phyloP scores from a whole-genome alignment of 2,888 invertebrate genomes.

The Aporophyla lueneburgensis region DNA sequence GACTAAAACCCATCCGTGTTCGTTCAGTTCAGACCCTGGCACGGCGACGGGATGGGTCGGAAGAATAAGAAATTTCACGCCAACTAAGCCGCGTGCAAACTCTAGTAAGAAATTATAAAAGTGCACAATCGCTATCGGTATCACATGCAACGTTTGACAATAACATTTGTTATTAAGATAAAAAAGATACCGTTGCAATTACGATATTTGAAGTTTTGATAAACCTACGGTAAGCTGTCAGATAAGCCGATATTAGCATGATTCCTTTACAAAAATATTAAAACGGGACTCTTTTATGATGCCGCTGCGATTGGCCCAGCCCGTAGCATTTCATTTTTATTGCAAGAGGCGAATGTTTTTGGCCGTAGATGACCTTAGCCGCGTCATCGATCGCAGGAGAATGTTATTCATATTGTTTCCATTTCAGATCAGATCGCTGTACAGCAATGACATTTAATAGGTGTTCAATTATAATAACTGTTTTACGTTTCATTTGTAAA shows the following conservation, averaged over 20 bases:
- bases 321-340: constrained; percentile 47
- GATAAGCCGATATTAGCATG: constrained; percentile 13
- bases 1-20: too few species aligned
- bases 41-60: too few species aligned
- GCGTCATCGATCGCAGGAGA: constrained; percentile 29
- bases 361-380: constrained; percentile 31
- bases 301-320: constrained; percentile 21
- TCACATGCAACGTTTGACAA: background rate
- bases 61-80: too few species aligned
- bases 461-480: constrained; percentile 5
- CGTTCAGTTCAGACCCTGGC: too few species aligned
- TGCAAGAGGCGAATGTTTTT: constrained; percentile 43
- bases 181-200: constrained; percentile 22
- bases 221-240: background rate
- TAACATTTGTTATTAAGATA: background rate
- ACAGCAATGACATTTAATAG: background rate
- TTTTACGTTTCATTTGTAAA: constrained; percentile 1
- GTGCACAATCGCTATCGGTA: background rate
- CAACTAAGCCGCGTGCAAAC: too few species aligned
- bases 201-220: constrained; percentile 17
- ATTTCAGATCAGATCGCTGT: constrained; percentile 14
- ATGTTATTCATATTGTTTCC: constrained; percentile 30
- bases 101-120: background rate
- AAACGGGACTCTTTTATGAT: constrained; percentile 41
- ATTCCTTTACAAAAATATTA: constrained; percentile 33